These are phyloP conservation scores for Silurus glanis DNA, from an alignment of 2,113 vertebrate genomes.

Conservation along the genomic window DNA sequence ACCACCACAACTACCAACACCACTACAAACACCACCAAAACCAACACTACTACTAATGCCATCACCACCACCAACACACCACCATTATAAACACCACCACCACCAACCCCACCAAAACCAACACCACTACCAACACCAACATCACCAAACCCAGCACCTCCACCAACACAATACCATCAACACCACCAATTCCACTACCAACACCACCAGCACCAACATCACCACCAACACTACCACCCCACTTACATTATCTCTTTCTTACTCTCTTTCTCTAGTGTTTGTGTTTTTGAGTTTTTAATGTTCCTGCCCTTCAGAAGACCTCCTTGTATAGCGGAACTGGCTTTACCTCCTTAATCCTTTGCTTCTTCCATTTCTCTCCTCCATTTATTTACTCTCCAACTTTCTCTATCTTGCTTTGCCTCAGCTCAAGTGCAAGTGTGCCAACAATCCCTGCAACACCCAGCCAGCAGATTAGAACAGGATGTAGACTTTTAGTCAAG, in stretches of 20 bases:
- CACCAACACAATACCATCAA: no score
- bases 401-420: neutral
- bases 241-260: neutral
- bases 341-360: slow-evolving; percentile 43
- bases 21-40: no score
- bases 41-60: no score
- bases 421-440: neutral
- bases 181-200: no score
- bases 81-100: no score
- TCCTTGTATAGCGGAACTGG: slow-evolving; percentile 63
- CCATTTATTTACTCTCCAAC: neutral
- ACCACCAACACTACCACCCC: neutral
- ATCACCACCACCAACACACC: no score
- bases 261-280: neutral
- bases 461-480: neutral
- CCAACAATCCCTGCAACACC: neutral
- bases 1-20: no score
- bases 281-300: neutral
- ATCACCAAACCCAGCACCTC: no score
- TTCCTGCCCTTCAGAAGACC: slow-evolving; percentile 58
- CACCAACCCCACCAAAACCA: no score
- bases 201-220: neutral
- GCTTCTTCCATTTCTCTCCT: neutral
- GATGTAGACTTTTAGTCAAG: slow-evolving; percentile 13
- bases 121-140: no score